Base-by-base conservation (phyloP, 2,797 vertebrate genomes). In the Garrulus glandarius region DNA sequence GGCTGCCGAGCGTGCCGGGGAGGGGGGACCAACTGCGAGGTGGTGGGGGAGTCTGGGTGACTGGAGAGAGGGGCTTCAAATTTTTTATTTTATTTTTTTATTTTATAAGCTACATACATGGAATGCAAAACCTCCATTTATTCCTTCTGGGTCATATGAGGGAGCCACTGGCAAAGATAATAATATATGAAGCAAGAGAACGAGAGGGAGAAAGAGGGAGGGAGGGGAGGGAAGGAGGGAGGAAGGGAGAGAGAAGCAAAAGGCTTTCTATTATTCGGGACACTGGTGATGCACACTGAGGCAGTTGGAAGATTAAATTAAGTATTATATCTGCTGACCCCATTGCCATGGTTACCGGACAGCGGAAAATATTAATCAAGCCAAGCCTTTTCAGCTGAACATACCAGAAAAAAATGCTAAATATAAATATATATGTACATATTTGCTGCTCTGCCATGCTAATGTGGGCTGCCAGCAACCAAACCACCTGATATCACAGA, bases 241-340 rank as follows among this genome's bases (percentile, higher is more conserved):
- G 84, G 86, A 65, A 94, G 53, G 81, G 97, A 98, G 98, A 98
- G 98, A 98, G 98, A 98, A 98, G 98, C 96, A 96, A 98, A 98
- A 98, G 98, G 98, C 97, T 98, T 98, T 97, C 98, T 99, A 99
- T 99, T 99, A 99, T 99, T 99, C 98, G 98, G 98, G 98, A 99
- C 98, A 99, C 98, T 98, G 98, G 98, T 98, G 98, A 99, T 98
- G 98, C 98, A 98, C 99, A 99, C 98, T 98, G 99, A 99, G 98
- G 98, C 99, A 98, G 98, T 97, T 98, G 98, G 98, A 99, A 99
- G 99, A 99, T 99, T 99, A 99, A 99, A 99, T 99, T 99, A 99
- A 99, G 99, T 99, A 99, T 99, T 99, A 99, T 99, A 99, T 99
- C 99, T 99, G 98, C 99, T 99, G 99, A 99, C 99, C 99, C 99